Percentiles rank a stretch among this genome's conserved stretches.
These are phyloP conservation scores for Rhabdomys dilectus DNA, from an alignment of 2,113 vertebrate genomes.

Conservation along the genomic window DNA sequence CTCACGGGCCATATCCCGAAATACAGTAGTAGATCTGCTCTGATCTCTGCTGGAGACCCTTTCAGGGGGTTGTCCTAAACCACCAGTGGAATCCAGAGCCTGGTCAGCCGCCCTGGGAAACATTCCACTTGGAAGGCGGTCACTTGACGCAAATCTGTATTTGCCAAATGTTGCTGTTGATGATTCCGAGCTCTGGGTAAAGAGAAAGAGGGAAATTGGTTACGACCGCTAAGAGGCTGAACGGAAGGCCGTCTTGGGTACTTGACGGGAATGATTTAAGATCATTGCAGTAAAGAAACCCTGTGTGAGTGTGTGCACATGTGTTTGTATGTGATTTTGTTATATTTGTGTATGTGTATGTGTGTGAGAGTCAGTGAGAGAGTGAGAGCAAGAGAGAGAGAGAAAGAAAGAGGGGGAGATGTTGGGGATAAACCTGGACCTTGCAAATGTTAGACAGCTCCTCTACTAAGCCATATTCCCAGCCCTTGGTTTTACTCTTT, in stretches of 20 bases:
- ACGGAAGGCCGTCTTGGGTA: neutral
- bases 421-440: neutral
- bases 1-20: neutral
- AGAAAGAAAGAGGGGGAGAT: neutral
- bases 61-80: neutral
- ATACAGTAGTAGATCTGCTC: neutral
- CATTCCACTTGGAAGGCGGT: rapidly evolving
- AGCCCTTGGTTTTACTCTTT: neutral
- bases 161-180: neutral
- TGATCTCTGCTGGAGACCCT: neutral
- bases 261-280: neutral
- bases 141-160: neutral
- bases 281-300: neutral
- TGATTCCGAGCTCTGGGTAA: slow-evolving; percentile 43
- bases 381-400: neutral
- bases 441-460: neutral
- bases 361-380: neutral
- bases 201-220: neutral
- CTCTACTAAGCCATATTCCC: neutral
- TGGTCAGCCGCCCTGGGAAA: neutral
- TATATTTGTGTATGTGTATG: neutral
- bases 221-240: rapidly evolving
- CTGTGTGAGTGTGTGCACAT: neutral
- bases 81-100: neutral
- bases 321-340: neutral